These are phyloP conservation scores for Antechinus flavipes DNA, from an alignment of 2,113 vertebrate species.

Conservation along the genomic window DNA sequence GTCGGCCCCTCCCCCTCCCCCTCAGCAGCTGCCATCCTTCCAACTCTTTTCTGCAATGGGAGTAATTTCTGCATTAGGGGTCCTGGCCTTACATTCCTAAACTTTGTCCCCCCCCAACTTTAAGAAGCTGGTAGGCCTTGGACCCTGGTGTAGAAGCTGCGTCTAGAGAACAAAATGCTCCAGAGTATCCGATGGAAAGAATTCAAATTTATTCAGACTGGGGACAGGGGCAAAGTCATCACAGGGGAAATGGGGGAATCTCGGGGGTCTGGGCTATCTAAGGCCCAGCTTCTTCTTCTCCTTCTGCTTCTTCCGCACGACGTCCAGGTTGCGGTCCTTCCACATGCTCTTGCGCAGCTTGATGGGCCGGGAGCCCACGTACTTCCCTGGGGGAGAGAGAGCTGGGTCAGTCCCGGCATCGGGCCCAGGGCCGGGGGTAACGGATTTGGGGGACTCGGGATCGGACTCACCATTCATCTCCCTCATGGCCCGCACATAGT, in stretches of 20 bases:
- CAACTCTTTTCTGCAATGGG: background rate
- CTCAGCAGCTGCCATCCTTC: background rate
- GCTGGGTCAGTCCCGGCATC: slow-evolving; percentile 8
- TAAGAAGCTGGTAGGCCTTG: background rate
- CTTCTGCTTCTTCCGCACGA: slow-evolving; percentile 94
- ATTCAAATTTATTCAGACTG: slow-evolving; percentile 77
- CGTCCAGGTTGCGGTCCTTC: slow-evolving; percentile 94
- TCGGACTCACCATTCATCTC: slow-evolving; percentile 93
- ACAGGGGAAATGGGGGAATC: background rate
- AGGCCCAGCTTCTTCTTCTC: slow-evolving; percentile 96
- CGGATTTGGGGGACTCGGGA: background rate
- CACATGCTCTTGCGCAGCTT: slow-evolving; percentile 96
- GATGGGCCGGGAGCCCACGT: slow-evolving; percentile 95
- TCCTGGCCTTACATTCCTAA: background rate
- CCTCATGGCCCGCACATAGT: slow-evolving; percentile 95
- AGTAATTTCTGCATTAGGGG: too few relatives aligned
- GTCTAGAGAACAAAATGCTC: background rate
- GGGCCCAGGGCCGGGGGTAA: background rate
- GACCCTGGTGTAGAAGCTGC: background rate
- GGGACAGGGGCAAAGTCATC: slow-evolving; percentile 27
- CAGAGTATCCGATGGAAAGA: slow-evolving; percentile 56
- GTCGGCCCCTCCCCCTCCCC: background rate
- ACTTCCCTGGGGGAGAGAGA: slow-evolving; percentile 87
- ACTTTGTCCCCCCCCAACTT: background rate
- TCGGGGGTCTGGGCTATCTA: slow-evolving; percentile 82